Percentiles rank a stretch among this genome's conserved stretches.
phyloP scores from a whole-genome alignment of 2,888 invertebrate genomes.

The Dasysyrphus tricinctus region DNA sequence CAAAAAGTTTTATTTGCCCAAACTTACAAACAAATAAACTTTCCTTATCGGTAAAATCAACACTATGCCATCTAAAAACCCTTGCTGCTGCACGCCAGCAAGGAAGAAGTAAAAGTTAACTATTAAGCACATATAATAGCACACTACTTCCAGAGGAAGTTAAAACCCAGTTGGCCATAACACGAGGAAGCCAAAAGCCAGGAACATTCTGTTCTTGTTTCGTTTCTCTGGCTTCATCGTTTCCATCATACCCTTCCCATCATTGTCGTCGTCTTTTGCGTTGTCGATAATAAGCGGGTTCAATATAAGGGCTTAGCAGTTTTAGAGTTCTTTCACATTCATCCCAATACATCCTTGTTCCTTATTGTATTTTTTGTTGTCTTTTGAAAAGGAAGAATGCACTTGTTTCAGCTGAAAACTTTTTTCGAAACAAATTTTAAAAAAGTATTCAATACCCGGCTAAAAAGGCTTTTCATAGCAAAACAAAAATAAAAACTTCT shows the following conservation, averaged over 20 bases:
- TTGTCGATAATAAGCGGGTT: slow-evolving; percentile 66
- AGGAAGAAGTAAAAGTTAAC: slow-evolving; percentile 55
- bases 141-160: slow-evolving; percentile 10
- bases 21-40: slow-evolving; percentile 74
- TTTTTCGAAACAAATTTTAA: not conserved
- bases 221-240: slow-evolving; percentile 13
- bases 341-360: slow-evolving; percentile 1
- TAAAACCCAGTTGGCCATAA: slow-evolving; percentile 21
- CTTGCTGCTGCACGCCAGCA: slow-evolving; percentile 6
- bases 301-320: slow-evolving; percentile 60
- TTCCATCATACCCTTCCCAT: not conserved
- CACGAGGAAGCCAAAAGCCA: slow-evolving; percentile 26
- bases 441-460: not conserved
- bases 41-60: slow-evolving; percentile 74
- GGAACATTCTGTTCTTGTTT: slow-evolving; percentile 8
- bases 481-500: slow-evolving; percentile 17
- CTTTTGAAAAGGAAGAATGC: slow-evolving; percentile 29
- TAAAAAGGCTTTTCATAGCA: not conserved
- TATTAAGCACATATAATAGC: slow-evolving; percentile 42
- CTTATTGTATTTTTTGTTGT: not conserved
- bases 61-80: slow-evolving; percentile 53
- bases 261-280: not conserved
- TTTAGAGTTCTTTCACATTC: slow-evolving; percentile 20
- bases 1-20: slow-evolving; percentile 71
- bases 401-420: slow-evolving; percentile 10